These are phyloP conservation scores for Rynchops niger DNA, from an alignment of 2,113 vertebrate genomes.

Conservation along the genomic window DNA sequence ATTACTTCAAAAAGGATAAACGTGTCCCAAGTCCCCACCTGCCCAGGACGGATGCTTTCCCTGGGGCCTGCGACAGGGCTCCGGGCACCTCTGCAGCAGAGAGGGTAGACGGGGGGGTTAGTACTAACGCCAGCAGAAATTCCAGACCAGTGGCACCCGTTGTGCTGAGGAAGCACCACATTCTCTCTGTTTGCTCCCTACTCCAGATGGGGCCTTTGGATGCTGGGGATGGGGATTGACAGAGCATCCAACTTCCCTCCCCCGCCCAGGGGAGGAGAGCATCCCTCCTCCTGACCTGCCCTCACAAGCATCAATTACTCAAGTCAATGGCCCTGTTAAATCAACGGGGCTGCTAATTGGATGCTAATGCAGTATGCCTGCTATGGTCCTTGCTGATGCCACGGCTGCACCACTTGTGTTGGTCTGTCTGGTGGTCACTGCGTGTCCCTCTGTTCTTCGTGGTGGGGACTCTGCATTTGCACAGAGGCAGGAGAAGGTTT, in stretches of 20 bases:
- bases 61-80: accelerated
- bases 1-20: neutral
- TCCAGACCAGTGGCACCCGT: accelerated
- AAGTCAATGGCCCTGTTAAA: neutral
- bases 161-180: neutral
- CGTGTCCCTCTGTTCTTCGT: accelerated
- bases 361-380: neutral
- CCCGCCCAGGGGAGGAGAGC: neutral
- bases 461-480: neutral
- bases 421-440: neutral
- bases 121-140: accelerated
- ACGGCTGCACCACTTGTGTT: accelerated
- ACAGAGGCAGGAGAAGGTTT: neutral
- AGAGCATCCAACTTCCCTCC: neutral
- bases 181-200: neutral
- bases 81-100: neutral
- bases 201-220: neutral
- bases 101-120: neutral
- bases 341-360: neutral
- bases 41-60: neutral
- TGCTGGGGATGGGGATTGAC: neutral
- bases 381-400: neutral
- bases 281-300: neutral
- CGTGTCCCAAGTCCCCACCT: neutral
- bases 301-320: neutral